These are phyloP conservation scores for Caretta caretta DNA, from an alignment of 2,113 vertebrate genomes.

Conservation along the genomic window DNA sequence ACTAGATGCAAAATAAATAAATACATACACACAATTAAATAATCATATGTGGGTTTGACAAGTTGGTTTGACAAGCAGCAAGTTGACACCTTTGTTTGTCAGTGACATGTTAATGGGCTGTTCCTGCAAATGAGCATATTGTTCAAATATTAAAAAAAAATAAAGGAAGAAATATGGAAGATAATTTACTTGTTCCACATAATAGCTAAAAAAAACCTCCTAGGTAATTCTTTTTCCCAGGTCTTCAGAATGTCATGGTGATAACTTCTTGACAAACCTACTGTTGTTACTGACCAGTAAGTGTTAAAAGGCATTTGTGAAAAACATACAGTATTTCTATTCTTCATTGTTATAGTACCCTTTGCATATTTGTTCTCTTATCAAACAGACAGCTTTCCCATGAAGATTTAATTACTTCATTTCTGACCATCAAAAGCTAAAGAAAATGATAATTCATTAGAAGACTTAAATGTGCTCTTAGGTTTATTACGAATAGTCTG, in stretches of 20 bases:
- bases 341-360: conserved; percentile 6
- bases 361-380: not conserved
- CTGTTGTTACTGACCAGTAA: not conserved
- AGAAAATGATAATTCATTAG: not conserved
- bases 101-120: not conserved
- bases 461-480: conserved; percentile 1
- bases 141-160: not conserved
- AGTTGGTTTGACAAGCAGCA: not conserved
- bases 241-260: not conserved
- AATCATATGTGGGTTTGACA: not conserved
- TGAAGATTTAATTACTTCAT: conserved; percentile 22
- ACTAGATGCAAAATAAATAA: not conserved
- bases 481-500: conserved; percentile 2
- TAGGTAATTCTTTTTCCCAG: not conserved
- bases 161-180: not conserved
- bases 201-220: not conserved
- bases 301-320: not conserved
- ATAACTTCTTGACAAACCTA: not conserved
- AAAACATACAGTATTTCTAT: not conserved
- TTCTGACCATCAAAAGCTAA: not conserved
- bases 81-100: not conserved
- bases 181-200: not conserved
- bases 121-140: not conserved
- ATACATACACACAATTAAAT: not conserved
- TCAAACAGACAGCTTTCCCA: not conserved